Conservation (phyloP, 2,797 vertebrate genomes). For the Sarcophilus harrisii region DNA sequence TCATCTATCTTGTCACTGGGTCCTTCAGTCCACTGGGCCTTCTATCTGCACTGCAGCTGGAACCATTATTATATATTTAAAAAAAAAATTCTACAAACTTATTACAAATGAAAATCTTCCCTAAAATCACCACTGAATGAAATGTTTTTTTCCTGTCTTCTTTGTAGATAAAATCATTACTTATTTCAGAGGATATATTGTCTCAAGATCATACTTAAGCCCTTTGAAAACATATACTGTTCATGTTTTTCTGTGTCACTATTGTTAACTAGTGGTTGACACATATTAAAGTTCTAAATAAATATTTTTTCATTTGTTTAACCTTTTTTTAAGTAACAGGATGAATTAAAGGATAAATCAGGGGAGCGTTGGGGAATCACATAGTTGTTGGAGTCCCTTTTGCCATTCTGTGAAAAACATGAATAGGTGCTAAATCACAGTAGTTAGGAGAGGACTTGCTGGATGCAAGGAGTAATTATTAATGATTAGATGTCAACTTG, state of each 20-base stretch:
- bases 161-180: slow-evolving; percentile 40
- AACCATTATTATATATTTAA: neutral
- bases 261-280: neutral
- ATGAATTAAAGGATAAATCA: neutral
- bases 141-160: neutral
- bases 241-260: neutral
- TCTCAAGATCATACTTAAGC: neutral
- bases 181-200: neutral
- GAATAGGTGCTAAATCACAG: neutral
- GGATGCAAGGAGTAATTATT: neutral
- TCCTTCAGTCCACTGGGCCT: neutral
- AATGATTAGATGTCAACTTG: neutral
- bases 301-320: neutral
- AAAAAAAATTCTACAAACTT: slow-evolving; percentile 35
- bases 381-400: neutral
- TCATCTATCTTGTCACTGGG: neutral
- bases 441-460: neutral
- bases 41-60: neutral
- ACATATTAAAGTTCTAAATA: neutral
- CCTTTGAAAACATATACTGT: neutral
- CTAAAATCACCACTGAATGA: slow-evolving; percentile 6
- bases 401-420: neutral
- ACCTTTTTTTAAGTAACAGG: neutral
- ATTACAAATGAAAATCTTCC: slow-evolving; percentile 29
- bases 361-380: neutral